Conservation (phyloP, 1,140 invertebrate species). For the Archivesica marissinica region DNA sequence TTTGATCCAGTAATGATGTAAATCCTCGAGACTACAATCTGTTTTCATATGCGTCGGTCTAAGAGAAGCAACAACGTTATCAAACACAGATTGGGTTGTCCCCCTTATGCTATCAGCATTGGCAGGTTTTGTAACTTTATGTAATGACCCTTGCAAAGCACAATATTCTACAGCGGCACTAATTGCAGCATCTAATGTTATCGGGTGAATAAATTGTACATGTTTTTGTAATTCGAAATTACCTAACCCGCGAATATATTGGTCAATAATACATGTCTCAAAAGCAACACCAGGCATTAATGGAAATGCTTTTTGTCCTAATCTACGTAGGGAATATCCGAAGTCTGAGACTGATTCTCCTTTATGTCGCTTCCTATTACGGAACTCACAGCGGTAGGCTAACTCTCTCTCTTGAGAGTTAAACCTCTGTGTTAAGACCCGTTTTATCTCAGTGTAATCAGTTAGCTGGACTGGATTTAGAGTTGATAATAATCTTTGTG, state of each 20-base stretch:
- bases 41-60: slow-evolving; percentile 6
- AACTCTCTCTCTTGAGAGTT: slow-evolving; percentile 34
- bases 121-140: not conserved
- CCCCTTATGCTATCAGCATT: not conserved
- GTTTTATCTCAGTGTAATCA: slow-evolving; percentile 18
- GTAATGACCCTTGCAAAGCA: slow-evolving; percentile 5
- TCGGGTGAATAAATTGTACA: slow-evolving; percentile 23
- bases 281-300: slow-evolving; percentile 3
- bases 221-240: slow-evolving; percentile 51
- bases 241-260: not conserved
- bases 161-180: slow-evolving; percentile 27
- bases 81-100: not conserved
- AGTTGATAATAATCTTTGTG: slow-evolving; percentile 40
- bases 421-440: slow-evolving; percentile 34
- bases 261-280: slow-evolving; percentile 28
- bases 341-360: slow-evolving; percentile 45
- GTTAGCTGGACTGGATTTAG: not conserved
- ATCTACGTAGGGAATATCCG: slow-evolving; percentile 43
- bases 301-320: slow-evolving; percentile 48
- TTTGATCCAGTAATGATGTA: not conserved
- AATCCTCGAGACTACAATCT: not conserved
- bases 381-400: slow-evolving; percentile 47
- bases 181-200: slow-evolving; percentile 39
- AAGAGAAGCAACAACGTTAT: slow-evolving; percentile 18
- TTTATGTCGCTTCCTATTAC: slow-evolving; percentile 2